Conservation (phyloP, 2,797 vertebrate genomes). For the Lycodopsis pacificus region DNA sequence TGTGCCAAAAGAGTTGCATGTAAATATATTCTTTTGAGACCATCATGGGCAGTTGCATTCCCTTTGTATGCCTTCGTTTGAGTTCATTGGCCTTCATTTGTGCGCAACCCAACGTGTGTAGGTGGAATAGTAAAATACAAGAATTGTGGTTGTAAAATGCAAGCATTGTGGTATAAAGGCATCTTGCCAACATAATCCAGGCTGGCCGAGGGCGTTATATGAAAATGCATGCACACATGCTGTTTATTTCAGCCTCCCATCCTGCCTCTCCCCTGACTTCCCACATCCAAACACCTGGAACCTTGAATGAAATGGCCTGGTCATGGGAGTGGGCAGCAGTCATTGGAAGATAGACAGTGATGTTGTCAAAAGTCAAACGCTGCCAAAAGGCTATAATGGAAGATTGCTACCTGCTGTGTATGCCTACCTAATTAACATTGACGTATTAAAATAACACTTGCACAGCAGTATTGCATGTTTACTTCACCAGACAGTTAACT, state of each 20-base stretch:
- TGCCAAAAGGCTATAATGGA: slow-evolving; percentile 54
- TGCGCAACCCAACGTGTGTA: slow-evolving; percentile 56
- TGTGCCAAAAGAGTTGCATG: slow-evolving; percentile 10
- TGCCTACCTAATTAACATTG: slow-evolving; percentile 58
- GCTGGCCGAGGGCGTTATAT: slow-evolving; percentile 64
- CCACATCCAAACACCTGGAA: slow-evolving; percentile 77
- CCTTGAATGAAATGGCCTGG: slow-evolving; percentile 47
- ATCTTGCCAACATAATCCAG: slow-evolving; percentile 64
- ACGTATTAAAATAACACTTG: slow-evolving; percentile 48
- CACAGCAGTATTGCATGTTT: slow-evolving; percentile 38
- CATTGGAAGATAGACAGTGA: slow-evolving; percentile 33
- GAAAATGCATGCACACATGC: slow-evolving; percentile 80
- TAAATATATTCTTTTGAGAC: slow-evolving; percentile 31
- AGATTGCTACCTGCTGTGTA: slow-evolving; percentile 50
- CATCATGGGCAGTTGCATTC: slow-evolving; percentile 16
- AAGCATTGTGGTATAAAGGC: slow-evolving; percentile 57
- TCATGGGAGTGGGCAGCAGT: slow-evolving; percentile 62
- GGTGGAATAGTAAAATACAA: slow-evolving; percentile 65
- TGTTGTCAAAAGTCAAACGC: slow-evolving; percentile 57
- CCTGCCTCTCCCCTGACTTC: slow-evolving; percentile 68
- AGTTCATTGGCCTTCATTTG: slow-evolving; percentile 47
- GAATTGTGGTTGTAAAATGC: slow-evolving; percentile 36
- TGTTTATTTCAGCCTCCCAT: slow-evolving; percentile 81
- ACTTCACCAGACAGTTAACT: slow-evolving; percentile 28
- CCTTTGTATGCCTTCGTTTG: slow-evolving; percentile 29